Percentiles rank a stretch among this genome's conserved stretches.
Conservation (phyloP, 1,140 invertebrate species). For the Oncopeltus fasciatus region DNA sequence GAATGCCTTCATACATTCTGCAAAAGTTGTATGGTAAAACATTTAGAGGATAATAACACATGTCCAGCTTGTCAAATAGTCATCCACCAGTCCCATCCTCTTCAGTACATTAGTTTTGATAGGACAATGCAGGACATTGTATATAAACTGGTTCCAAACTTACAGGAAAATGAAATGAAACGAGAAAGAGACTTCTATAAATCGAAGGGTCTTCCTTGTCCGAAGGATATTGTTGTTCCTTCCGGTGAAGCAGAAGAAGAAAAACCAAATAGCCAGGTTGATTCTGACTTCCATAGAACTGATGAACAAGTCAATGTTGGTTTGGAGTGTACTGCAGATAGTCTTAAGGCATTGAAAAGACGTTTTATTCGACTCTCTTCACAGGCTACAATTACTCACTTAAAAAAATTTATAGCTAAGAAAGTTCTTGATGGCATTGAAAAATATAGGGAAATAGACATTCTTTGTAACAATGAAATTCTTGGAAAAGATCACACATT, state of each 20-base stretch:
- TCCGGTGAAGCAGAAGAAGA: slow-evolving; percentile 46
- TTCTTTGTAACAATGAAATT: slow-evolving; percentile 95
- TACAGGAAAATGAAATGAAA: slow-evolving; percentile 74
- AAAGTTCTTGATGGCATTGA: slow-evolving; percentile 81
- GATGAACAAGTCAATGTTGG: slow-evolving; percentile 93
- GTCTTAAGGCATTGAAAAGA: slow-evolving; percentile 67
- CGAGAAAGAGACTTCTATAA: slow-evolving; percentile 77
- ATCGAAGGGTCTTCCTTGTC: slow-evolving; percentile 66
- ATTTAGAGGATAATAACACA: slow-evolving; percentile 91
- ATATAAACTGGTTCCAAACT: slow-evolving; percentile 85
- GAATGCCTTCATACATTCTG: slow-evolving; percentile 98
- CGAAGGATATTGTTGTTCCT: slow-evolving; percentile 68
- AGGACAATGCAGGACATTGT: slow-evolving; percentile 98
- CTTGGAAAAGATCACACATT: slow-evolving; percentile 96
- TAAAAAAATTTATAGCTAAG: slow-evolving; percentile 95
- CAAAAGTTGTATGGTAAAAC: slow-evolving; percentile 94
- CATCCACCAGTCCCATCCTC: slow-evolving; percentile 92
- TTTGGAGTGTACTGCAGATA: slow-evolving; percentile 71
- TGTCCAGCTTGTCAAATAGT: slow-evolving; percentile 93
- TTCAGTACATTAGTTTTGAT: slow-evolving; percentile 94
- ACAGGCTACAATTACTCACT: slow-evolving; percentile 88
- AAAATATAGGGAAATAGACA: slow-evolving; percentile 95
- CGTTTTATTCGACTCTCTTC: slow-evolving; percentile 88
- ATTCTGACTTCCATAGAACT: slow-evolving; percentile 81
- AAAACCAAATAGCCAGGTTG: slow-evolving; percentile 53